Conservation (phyloP, 2,113 vertebrate species). For the Percopsis transmontana region DNA sequence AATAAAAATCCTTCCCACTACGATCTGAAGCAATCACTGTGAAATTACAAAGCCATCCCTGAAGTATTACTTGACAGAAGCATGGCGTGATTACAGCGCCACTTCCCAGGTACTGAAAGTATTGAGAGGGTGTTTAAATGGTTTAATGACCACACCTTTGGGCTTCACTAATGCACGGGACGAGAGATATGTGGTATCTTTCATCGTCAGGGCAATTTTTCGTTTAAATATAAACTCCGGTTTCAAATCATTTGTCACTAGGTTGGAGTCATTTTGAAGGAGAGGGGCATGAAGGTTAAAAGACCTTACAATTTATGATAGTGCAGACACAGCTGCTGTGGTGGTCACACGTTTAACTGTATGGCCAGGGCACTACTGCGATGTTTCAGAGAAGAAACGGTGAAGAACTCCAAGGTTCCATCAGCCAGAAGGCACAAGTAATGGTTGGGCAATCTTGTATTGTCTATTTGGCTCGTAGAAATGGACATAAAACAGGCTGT, state of each 20-base stretch:
- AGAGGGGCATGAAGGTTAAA: background rate
- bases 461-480: background rate
- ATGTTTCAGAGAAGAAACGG: background rate
- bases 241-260: background rate
- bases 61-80: constrained; percentile 57
- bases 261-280: background rate
- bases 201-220: background rate
- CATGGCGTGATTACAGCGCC: constrained; percentile 48
- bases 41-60: constrained; percentile 70
- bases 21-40: constrained; percentile 64
- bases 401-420: background rate
- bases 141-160: constrained; percentile 21
- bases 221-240: background rate
- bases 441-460: background rate
- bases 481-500: constrained; percentile 7
- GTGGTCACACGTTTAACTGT: background rate
- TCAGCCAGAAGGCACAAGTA: constrained; percentile 2
- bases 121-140: constrained; percentile 26
- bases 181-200: constrained; percentile 9
- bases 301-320: background rate
- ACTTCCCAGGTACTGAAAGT: constrained; percentile 45
- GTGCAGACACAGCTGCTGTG: background rate
- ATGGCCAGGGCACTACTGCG: background rate
- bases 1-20: constrained; percentile 57
- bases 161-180: background rate